Evolutionary conservation across 2,797 vertebrate genomes (phyloP).

Genomic region (Catharus ustulatus): DNA sequence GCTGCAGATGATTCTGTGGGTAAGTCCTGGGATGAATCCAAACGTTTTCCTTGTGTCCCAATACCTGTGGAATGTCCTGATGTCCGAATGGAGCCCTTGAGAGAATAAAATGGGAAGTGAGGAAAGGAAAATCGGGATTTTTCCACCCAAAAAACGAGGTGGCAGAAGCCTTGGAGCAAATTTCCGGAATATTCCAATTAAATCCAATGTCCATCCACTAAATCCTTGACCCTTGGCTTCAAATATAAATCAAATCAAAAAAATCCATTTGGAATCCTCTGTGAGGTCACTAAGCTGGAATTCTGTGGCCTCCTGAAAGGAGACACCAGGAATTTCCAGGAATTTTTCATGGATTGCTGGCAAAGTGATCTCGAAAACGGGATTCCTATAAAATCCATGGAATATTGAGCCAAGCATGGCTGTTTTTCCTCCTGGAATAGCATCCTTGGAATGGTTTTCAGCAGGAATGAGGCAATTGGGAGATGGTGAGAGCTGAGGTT

Average conservation of each 20-base stretch:
- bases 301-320: slow-evolving; percentile 27
- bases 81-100: background rate
- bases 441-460: background rate
- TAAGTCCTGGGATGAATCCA: slow-evolving; percentile 48
- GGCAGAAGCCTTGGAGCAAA: background rate
- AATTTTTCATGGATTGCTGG: background rate
- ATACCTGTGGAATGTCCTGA: background rate
- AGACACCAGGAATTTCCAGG: slow-evolving; percentile 32
- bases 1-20: slow-evolving; percentile 71
- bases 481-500: background rate
- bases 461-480: background rate
- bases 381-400: background rate
- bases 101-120: background rate
- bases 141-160: background rate
- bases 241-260: background rate
- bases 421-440: background rate
- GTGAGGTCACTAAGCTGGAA: slow-evolving; percentile 22
- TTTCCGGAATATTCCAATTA: background rate
- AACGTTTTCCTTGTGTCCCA: background rate
- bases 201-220: background rate
- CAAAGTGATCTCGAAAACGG: background rate
- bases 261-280: slow-evolving; percentile 4
- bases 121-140: background rate
- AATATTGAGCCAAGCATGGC: accelerated
- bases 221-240: background rate